phyloP scores from a whole-genome alignment of 2,113 vertebrate species.

The Boulengeromyrus knoepffleri region DNA sequence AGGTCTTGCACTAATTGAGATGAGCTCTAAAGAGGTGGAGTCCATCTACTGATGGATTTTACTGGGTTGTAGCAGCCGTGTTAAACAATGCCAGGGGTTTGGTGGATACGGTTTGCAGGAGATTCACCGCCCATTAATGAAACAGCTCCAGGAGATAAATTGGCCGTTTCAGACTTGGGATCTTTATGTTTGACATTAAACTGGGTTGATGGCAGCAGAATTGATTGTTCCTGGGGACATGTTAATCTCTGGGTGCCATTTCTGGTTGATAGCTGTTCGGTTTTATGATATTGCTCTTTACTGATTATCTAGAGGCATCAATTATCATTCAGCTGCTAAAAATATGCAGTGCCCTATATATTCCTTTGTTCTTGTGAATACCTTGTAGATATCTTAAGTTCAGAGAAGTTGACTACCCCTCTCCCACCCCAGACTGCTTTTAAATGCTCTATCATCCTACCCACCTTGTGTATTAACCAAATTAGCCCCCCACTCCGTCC shows the following conservation, averaged over 20 bases:
- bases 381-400: neutral
- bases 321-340: neutral
- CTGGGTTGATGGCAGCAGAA: neutral
- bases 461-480: neutral
- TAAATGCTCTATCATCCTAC: neutral
- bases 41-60: neutral
- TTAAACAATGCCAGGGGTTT: neutral
- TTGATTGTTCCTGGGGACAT: neutral
- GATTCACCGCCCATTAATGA: neutral
- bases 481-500: neutral
- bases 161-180: neutral
- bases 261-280: neutral
- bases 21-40: neutral
- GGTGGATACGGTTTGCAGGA: neutral
- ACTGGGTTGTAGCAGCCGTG: neutral
- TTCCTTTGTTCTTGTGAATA: neutral
- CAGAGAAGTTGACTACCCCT: neutral
- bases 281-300: neutral
- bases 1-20: neutral
- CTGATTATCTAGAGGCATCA: neutral
- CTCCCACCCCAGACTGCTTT: neutral
- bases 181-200: neutral
- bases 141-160: neutral
- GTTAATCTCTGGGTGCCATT: neutral
- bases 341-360: neutral